Base-by-base conservation (phyloP, 1,140 invertebrate genomes). In the Macrobrachium rosenbergii region DNA sequence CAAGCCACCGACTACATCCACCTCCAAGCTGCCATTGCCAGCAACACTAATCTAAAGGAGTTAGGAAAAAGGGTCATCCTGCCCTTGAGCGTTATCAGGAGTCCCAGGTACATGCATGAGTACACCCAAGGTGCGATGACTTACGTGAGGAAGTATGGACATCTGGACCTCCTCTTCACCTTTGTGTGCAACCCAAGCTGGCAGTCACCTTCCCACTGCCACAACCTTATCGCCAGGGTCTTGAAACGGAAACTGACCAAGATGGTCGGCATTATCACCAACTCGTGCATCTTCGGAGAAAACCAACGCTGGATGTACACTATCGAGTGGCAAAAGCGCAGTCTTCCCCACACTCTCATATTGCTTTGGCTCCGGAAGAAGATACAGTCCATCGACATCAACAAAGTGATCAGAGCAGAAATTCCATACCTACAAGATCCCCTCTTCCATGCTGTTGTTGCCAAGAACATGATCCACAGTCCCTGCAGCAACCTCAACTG, bases 241-340 rank as follows among this genome's bases (percentile, higher is more conserved):
- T 83, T 83, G 67, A 7, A 69, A 16, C 64, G 52, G 37, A 83
- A 83, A 28, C 37, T 83, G 12, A 73, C 43, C 10, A 43, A 23
- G 11, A 17, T 83, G 64, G 73, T 93, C 87, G 83, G 93, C 89
- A n/a, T 93, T 21, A 90, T 94, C 23, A 77, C 85, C 11, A 91
- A 92, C 81, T 28, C 23, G 43, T 6, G 28, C 21, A 28, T 81
- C 6, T 81, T 81, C 64, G 62, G 79, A 8, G 16, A 21, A 59
- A 87, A 90, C 62, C 60, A 83, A 21, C 91, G 91, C 52, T 91
- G 90, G 62, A 90, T 92, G 91, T 92, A 92, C 85, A 88, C 91
- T 23, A 86, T 94, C 63, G 93, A 94, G 90, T 94, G 92, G 91
- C 93, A 94, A 90, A 94, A 94, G 90, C 90, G 92, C 87, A 92